Percentiles rank a stretch among this genome's conserved stretches.
Evolutionary conservation across 2,888 invertebrate species (phyloP).

Genomic region (Hirtodrosophila trivittata): DNA sequence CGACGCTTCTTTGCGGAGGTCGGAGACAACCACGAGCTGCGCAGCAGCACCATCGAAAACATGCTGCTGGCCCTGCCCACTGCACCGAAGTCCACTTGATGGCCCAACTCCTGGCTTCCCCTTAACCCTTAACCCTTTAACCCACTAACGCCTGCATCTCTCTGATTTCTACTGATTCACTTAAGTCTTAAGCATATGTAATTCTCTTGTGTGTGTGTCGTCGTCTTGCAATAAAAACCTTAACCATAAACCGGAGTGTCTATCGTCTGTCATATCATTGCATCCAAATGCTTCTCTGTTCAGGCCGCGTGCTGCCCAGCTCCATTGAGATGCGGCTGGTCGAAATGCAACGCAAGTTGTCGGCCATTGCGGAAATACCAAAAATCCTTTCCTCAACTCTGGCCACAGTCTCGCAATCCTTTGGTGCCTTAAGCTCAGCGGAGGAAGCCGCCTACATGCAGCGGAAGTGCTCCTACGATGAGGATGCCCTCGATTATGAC

Average conservation of each 20-base stretch:
- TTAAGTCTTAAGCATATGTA: constrained; percentile 36
- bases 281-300: too few species aligned
- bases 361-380: constrained; percentile 84
- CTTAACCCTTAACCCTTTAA: too few species aligned
- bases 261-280: constrained; percentile 16
- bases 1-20: constrained; percentile 84
- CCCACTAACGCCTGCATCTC: constrained; percentile 24
- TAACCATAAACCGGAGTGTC: constrained; percentile 14
- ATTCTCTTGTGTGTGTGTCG: constrained; percentile 34
- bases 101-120: background rate
- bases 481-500: constrained; percentile 78
- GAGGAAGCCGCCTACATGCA: constrained; percentile 42
- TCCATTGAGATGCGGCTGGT: constrained; percentile 81
- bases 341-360: constrained; percentile 83
- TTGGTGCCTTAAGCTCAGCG: constrained; percentile 72
- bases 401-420: constrained; percentile 82
- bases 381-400: constrained; percentile 82
- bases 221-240: constrained; percentile 53
- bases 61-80: constrained; percentile 83
- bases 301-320: constrained; percentile 61
- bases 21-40: constrained; percentile 82
- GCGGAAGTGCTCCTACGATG: constrained; percentile 79
- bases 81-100: constrained; percentile 74
- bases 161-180: constrained; percentile 18
- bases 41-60: constrained; percentile 82